phyloP scores from a whole-genome alignment of 2,113 vertebrate species.

The Rhadina sibilatrix region DNA sequence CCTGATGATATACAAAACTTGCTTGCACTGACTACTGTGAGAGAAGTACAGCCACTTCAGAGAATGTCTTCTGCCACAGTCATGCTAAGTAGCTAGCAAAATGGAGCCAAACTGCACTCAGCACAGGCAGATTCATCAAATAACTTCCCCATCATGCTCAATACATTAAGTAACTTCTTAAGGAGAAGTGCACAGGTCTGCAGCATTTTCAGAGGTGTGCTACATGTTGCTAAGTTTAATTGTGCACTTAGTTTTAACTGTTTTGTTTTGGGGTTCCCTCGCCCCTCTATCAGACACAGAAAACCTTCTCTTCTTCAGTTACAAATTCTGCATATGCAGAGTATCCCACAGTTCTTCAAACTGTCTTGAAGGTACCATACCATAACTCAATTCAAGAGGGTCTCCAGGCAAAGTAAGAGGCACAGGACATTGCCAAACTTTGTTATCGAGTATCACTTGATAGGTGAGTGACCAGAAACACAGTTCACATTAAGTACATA shows the following conservation, averaged over 20 bases:
- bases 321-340: not conserved
- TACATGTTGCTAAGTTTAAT: not conserved
- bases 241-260: not conserved
- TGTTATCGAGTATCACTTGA: accelerated
- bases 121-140: not conserved
- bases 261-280: not conserved
- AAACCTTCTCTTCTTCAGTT: not conserved
- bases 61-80: not conserved
- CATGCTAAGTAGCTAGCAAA: not conserved
- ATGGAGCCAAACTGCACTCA: not conserved
- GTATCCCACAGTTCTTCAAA: not conserved
- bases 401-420: not conserved
- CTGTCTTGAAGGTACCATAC: not conserved
- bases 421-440: not conserved
- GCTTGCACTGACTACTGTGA: not conserved
- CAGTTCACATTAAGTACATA: not conserved
- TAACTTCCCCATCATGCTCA: not conserved
- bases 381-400: not conserved
- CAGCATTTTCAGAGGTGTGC: not conserved
- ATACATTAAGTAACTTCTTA: not conserved
- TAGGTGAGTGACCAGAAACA: not conserved
- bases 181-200: not conserved
- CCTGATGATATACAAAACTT: not conserved
- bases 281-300: not conserved
- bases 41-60: not conserved